Conservation (phyloP, 2,888 invertebrate species). For the Halocaridina rubra region DNA sequence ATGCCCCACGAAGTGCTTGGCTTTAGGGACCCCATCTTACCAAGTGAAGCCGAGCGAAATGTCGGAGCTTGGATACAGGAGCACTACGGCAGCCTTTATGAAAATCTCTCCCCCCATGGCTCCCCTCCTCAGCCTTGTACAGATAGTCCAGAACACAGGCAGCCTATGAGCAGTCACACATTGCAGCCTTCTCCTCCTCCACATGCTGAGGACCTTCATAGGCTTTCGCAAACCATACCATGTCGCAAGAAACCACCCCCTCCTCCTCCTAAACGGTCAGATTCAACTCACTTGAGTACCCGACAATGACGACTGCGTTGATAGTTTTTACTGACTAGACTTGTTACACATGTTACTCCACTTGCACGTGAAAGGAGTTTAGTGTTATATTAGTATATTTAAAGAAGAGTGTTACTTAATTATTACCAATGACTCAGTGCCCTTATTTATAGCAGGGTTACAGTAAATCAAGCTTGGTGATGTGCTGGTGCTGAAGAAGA, state of each 20-base stretch:
- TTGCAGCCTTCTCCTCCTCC: slow-evolving; percentile 42
- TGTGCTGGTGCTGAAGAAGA: slow-evolving; percentile 26
- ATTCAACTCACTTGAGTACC: slow-evolving; percentile 75
- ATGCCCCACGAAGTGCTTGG: slow-evolving; percentile 92
- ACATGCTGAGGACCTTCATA: slow-evolving; percentile 24
- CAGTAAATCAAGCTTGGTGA: slow-evolving; percentile 8
- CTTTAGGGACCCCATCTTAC: slow-evolving; percentile 73
- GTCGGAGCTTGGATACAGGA: slow-evolving; percentile 92
- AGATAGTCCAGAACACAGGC: neutral
- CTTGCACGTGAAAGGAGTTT: slow-evolving; percentile 37
- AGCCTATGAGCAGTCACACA: slow-evolving; percentile 25
- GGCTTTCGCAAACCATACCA: slow-evolving; percentile 41
- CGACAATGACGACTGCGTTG: slow-evolving; percentile 50
- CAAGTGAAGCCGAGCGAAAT: slow-evolving; percentile 79
- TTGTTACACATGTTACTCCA: slow-evolving; percentile 43
- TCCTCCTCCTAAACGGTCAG: slow-evolving; percentile 77
- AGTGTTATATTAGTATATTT: slow-evolving; percentile 10
- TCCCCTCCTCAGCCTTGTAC: slow-evolving; percentile 13
- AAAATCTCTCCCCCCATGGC: slow-evolving; percentile 76
- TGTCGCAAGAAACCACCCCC: slow-evolving; percentile 67
- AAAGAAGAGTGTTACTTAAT: slow-evolving; percentile 44
- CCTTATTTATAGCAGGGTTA: neutral
- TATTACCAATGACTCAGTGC: slow-evolving; percentile 23
- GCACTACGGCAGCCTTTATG: slow-evolving; percentile 83
- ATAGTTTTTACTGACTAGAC: slow-evolving; percentile 30